Percentiles rank a stretch among this genome's conserved stretches.
These are phyloP conservation scores for Mycteria americana DNA, from an alignment of 2,797 vertebrate genomes.

Conservation along the genomic window DNA sequence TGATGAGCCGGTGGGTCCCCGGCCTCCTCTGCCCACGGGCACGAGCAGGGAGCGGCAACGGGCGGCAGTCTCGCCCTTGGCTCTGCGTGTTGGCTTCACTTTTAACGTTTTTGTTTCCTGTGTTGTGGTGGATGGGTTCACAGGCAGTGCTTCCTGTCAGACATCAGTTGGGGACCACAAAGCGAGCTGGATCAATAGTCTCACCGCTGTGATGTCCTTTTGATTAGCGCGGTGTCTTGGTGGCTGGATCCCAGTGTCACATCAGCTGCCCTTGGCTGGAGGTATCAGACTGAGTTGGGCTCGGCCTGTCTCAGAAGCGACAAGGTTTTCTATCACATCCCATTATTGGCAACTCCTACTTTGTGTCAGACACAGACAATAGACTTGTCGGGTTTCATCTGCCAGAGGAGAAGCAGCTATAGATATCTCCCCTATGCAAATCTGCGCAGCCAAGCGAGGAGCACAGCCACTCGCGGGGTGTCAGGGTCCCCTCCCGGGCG, in stretches of 20 bases:
- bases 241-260: rapidly evolving
- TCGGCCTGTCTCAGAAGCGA: not conserved
- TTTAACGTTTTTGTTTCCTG: not conserved
- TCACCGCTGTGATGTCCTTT: not conserved
- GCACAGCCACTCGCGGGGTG: rapidly evolving
- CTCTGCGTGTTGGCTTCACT: not conserved
- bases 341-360: not conserved
- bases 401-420: not conserved
- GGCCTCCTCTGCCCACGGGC: rapidly evolving
- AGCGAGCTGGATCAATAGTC: not conserved
- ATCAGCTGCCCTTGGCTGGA: not conserved
- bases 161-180: not conserved
- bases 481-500: not conserved
- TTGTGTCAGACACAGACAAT: not conserved
- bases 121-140: not conserved
- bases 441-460: not conserved
- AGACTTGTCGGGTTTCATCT: not conserved
- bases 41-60: rapidly evolving
- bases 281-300: not conserved
- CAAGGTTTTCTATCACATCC: not conserved
- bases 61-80: not conserved
- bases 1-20: not conserved
- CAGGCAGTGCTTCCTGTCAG: not conserved
- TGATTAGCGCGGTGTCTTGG: rapidly evolving
- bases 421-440: not conserved